Conservation (phyloP, 2,113 vertebrate genomes). For the Perca schrenkii region DNA sequence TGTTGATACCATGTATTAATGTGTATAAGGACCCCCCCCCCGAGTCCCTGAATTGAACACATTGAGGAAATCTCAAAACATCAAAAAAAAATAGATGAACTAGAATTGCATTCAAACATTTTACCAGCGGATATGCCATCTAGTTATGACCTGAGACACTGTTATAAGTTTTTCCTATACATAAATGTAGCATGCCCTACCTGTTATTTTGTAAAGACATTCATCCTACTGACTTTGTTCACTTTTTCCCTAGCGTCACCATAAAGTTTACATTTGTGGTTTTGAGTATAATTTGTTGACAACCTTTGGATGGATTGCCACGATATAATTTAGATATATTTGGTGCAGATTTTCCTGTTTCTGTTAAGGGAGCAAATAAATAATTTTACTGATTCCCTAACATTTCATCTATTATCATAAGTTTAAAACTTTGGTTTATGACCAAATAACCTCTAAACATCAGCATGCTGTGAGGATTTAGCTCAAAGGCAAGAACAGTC, state of each 20-base stretch:
- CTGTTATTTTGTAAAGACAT: not conserved
- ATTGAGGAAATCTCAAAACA: too few species aligned
- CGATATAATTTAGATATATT: not conserved
- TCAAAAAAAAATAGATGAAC: not conserved
- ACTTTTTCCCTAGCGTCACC: not conserved
- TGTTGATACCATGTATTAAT: not conserved
- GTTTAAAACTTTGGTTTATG: not conserved
- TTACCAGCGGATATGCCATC: not conserved
- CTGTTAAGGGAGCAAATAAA: not conserved
- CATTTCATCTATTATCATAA: not conserved
- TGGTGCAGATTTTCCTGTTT: not conserved
- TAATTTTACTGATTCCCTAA: not conserved
- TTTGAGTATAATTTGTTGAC: not conserved
- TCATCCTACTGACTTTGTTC: not conserved
- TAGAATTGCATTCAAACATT: not conserved
- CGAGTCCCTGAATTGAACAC: slow-evolving; percentile 13
- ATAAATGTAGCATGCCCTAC: too few species aligned
- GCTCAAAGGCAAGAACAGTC: not conserved
- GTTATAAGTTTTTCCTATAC: not conserved
- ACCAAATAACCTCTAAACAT: not conserved
- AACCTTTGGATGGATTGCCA: not conserved
- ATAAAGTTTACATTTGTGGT: not conserved
- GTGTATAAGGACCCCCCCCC: not conserved
- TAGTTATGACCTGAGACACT: not conserved
- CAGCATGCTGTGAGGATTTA: not conserved